Conservation (phyloP, 2,888 invertebrate genomes). For the Cerastoderma edule region DNA sequence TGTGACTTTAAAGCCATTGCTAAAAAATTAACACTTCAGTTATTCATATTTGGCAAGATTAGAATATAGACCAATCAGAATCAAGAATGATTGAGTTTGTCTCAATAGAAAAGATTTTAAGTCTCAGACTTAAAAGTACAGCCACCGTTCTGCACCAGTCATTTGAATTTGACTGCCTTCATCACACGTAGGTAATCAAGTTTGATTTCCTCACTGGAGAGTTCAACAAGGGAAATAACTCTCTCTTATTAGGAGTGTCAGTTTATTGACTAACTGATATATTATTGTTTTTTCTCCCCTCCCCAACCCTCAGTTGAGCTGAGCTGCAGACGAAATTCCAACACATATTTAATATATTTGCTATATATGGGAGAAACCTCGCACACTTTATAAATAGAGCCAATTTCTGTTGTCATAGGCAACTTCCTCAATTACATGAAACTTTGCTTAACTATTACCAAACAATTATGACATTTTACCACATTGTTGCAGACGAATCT, state of each 20-base stretch:
- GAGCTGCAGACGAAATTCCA: conserved; percentile 6
- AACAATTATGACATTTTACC: too few relatives aligned
- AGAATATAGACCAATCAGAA: too few relatives aligned
- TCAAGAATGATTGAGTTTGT: too few relatives aligned
- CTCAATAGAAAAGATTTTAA: too few relatives aligned
- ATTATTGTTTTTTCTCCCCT: conserved; percentile 18
- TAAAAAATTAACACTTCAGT: too few relatives aligned
- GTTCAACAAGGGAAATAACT: conserved; percentile 40
- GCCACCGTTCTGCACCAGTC: too few relatives aligned
- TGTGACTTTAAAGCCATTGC: too few relatives aligned
- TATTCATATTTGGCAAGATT: too few relatives aligned
- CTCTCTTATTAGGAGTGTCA: conserved; percentile 14
- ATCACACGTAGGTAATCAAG: conserved; percentile 18
- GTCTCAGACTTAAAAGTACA: too few relatives aligned
- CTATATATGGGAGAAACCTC: conserved; percentile 25
- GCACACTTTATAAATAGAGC: too few relatives aligned
- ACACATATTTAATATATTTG: conserved; percentile 20
- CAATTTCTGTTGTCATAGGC: conserved; percentile 4
- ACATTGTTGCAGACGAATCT: too few relatives aligned
- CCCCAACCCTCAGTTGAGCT: conserved; percentile 6
- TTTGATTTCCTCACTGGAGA: conserved; percentile 36
- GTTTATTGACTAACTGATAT: conserved; percentile 21
- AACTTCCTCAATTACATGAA: conserved; percentile 9
- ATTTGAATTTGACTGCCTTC: conserved; percentile 3
- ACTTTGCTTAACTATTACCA: too few relatives aligned